Conservation (phyloP, 37 sponge, comb jelly and placozoan species). For the Petrosia ficiformis region DNA sequence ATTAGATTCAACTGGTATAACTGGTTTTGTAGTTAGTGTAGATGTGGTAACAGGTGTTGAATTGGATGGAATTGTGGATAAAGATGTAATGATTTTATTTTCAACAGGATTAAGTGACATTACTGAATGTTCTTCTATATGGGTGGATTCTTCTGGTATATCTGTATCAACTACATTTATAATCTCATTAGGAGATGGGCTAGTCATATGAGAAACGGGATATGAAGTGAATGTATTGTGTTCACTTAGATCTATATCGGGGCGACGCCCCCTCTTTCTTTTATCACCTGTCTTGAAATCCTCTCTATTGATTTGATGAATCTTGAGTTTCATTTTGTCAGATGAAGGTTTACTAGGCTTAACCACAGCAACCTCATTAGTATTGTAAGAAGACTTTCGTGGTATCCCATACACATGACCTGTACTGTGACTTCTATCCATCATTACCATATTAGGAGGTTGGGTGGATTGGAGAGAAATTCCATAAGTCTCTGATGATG, state of each 20-base stretch:
- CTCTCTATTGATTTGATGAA: constrained; percentile 43
- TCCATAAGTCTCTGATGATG: not conserved
- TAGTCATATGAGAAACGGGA: not conserved
- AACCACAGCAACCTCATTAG: too few species aligned
- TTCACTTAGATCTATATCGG: too few species aligned
- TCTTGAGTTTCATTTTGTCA: constrained; percentile 36
- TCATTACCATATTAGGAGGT: not conserved
- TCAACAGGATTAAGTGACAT: not conserved
- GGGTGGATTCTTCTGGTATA: not conserved
- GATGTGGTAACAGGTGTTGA: not conserved
- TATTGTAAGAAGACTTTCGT: not conserved
- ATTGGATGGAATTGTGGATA: not conserved
- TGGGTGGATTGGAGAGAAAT: not conserved
- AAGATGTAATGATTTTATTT: too few species aligned
- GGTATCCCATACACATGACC: not conserved
- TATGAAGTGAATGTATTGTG: not conserved
- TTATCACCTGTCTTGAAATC: constrained; percentile 34
- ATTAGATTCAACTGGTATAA: constrained; percentile 4
- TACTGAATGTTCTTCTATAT: not conserved
- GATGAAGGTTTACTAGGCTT: not conserved
- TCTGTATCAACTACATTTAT: too few species aligned
- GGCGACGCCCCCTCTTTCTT: constrained; percentile 7
- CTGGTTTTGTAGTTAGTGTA: not conserved
- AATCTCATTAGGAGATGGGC: not conserved
- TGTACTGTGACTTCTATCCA: not conserved